Conservation (phyloP, 2,888 invertebrate genomes). For the Andrena minutula region DNA sequence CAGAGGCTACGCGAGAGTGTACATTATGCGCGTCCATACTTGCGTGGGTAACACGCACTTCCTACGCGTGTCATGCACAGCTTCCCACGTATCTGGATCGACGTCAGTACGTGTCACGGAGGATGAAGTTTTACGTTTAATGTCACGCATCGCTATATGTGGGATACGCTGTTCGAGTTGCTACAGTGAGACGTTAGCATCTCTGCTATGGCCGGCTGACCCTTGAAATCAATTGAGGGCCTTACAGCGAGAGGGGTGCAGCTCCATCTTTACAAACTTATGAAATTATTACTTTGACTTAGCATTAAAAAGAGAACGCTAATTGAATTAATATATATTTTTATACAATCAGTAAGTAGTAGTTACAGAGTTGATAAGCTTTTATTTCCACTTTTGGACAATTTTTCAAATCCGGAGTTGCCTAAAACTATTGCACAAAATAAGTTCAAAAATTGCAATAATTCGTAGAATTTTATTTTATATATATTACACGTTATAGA, state of each 20-base stretch:
- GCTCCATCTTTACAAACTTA: background rate
- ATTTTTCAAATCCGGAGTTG: too few relatives aligned
- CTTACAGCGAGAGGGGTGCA: background rate
- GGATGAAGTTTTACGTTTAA: constrained; percentile 50
- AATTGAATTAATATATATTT: too few relatives aligned
- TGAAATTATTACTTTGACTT: background rate
- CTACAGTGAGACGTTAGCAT: constrained; percentile 25
- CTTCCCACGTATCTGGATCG: constrained; percentile 67
- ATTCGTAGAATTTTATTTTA: too few relatives aligned
- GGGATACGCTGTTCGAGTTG: background rate
- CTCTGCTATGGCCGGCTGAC: constrained; percentile 31
- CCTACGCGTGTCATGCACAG: constrained; percentile 59
- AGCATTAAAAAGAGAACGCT: too few relatives aligned
- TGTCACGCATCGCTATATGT: constrained; percentile 43
- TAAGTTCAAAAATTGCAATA: too few relatives aligned
- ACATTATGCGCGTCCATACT: constrained; percentile 39
- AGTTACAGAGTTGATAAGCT: too few relatives aligned
- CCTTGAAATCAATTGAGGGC: constrained; percentile 38
- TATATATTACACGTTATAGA: too few relatives aligned
- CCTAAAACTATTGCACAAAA: too few relatives aligned
- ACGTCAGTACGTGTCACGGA: constrained; percentile 48
- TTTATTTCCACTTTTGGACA: too few relatives aligned
- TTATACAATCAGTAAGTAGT: too few relatives aligned
- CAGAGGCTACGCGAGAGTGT: constrained; percentile 13
- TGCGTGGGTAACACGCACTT: constrained; percentile 60